Evolutionary conservation across 2,888 invertebrate species (phyloP).

Genomic region (Eurytoma adleriae): DNA sequence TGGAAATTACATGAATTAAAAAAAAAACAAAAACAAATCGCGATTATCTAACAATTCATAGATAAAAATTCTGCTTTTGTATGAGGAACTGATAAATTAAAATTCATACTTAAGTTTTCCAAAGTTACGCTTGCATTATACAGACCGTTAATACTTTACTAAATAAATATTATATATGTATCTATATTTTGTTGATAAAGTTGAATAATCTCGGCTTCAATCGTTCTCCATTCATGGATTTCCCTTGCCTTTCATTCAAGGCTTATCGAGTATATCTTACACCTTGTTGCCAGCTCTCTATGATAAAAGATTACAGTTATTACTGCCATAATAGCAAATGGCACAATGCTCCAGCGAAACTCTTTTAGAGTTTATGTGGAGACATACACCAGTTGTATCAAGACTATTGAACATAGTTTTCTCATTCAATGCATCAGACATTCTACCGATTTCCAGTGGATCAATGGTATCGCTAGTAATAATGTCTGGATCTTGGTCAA

Average conservation of each 20-base stretch:
- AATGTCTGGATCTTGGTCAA: conserved; percentile 35
- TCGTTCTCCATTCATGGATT: not conserved
- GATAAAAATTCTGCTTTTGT: conserved; percentile 31
- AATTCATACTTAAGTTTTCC: conserved; percentile 23
- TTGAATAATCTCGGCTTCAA: conserved; percentile 11
- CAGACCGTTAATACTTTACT: conserved; percentile 46
- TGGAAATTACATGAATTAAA: conserved; percentile 21
- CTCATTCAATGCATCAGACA: conserved; percentile 42
- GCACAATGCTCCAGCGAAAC: conserved; percentile 80
- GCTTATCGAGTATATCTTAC: conserved; percentile 14
- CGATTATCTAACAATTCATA: conserved; percentile 46
- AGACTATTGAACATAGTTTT: conserved; percentile 62
- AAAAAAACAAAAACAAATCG: conserved; percentile 47
- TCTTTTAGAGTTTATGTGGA: conserved; percentile 79
- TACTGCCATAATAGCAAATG: conserved; percentile 77
- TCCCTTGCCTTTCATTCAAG: conserved; percentile 14
- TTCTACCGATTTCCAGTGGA: conserved; percentile 36
- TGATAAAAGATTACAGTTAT: conserved; percentile 20
- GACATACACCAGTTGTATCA: conserved; percentile 78
- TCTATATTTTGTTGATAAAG: conserved; percentile 17
- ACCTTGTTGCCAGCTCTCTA: conserved; percentile 44
- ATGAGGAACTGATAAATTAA: conserved; percentile 34
- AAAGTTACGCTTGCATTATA: conserved; percentile 42
- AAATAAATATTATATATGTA: conserved; percentile 45
- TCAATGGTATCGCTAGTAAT: conserved; percentile 16